Percentiles rank a stretch among this genome's conserved stretches.
These are phyloP conservation scores for Eublepharis macularius DNA, from an alignment of 2,113 vertebrate species.

Conservation along the genomic window DNA sequence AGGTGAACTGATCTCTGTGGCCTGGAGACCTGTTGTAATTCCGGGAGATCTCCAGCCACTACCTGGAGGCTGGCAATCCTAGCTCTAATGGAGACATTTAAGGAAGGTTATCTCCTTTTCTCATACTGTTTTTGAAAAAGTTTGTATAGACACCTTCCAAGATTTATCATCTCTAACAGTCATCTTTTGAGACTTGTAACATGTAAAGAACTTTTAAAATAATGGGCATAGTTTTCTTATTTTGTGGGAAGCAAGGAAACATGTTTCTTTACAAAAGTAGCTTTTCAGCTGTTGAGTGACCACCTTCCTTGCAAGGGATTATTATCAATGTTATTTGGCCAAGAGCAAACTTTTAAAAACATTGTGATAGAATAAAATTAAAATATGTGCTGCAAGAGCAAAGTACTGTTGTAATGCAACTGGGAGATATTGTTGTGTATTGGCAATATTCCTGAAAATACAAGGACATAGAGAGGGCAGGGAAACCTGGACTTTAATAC, in stretches of 20 bases:
- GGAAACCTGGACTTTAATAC: conserved; percentile 41
- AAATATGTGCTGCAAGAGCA: conserved; percentile 29
- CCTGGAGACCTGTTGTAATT: no score
- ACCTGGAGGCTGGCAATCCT: no score
- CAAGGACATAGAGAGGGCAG: neutral
- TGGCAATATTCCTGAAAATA: conserved; percentile 39
- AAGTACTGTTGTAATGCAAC: conserved; percentile 39
- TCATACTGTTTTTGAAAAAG: neutral
- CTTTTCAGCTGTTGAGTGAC: conserved; percentile 53
- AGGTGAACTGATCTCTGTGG: no score
- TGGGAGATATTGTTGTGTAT: conserved; percentile 8
- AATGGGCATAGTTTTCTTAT: conserved; percentile 31
- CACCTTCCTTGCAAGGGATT: conserved; percentile 54
- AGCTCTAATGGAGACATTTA: conserved; percentile 1
- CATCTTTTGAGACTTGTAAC: neutral
- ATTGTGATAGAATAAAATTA: conserved; percentile 32
- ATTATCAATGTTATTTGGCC: conserved; percentile 56
- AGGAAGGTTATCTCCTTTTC: conserved; percentile 23
- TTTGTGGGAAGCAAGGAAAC: conserved; percentile 1
- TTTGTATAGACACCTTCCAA: neutral
- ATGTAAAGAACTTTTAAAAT: conserved; percentile 43
- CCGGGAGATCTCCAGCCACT: no score
- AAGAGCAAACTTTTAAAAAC: conserved; percentile 36
- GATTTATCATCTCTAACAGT: neutral
- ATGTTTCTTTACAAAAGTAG: conserved; percentile 52